Evolutionary conservation across 2,888 invertebrate genomes (phyloP), one percentile per base, ranked within the genome.

Genomic region (Amblyteles armatorius): DNA sequence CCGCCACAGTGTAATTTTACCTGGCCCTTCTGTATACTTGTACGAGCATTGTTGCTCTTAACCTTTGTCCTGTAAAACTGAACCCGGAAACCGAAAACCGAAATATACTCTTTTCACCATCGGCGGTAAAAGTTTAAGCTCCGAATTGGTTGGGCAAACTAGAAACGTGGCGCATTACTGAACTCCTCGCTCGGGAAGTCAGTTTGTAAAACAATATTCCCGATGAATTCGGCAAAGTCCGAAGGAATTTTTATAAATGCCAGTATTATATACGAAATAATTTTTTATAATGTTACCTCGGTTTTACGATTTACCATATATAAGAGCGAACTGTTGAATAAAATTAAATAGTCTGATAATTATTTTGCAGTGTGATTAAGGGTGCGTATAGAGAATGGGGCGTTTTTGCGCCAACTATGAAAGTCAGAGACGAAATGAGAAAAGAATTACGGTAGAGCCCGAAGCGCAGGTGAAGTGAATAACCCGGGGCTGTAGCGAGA

Each of bases 61-160:
- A 29, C 48, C 48, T 50, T 50, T 29, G 6, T 50, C 7, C 9
- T 69, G 29, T 69, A 50, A 69, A 48, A 50, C 26, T 16, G n/a
- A 29, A 3, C 48, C 5, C 1, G 50, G 16, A 26, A 50, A 69
- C 69, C 50, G 16, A 6, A 69, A 9, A 29, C 50, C 26, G 69
- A 69, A 69, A 69, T 33, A 50, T 60, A 33, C 48, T 36, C 76
- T 63, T 63, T 67, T 65, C 22, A 40, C 9, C 52, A 26, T 55
- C 72, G 48, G 29, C 40, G 36, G 72, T 72, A 55, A 65, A 79
- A 79, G 55, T 71, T 82, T 71, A 29, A 57, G 44, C 57, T 13
- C 60, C 0, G 19, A 48, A 11, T 67, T 55, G 65, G 36, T 33
- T 36, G 7, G 36, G 13, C 6, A 3, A 71, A 26, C 60, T 13